Base-by-base conservation (phyloP, 2,888 invertebrate species). In the Dione juno region DNA sequence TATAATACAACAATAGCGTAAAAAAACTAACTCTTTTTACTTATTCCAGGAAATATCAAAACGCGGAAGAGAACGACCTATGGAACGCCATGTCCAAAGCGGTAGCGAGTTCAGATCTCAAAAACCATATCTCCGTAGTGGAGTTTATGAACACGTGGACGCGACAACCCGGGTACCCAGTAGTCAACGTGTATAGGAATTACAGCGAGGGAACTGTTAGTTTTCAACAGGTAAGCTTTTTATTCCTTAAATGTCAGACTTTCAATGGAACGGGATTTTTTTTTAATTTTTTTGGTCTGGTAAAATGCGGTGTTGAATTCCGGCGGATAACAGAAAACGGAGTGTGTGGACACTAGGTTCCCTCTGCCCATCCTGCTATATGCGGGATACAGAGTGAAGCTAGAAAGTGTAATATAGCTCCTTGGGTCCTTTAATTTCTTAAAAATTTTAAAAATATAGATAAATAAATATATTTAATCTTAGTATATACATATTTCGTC, bases 61-160 rank as follows among this genome's bases (percentile, higher is more conserved):
- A 95, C 74, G 95, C 96, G 0, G 94, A 93, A 73, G 95, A 96
- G 80, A 94, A 95, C 77, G 95, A 96, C 78, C 87, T 97, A 0
- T 97, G 96, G 95, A 79, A 86, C 14, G 91, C 95, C 0, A 93
- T 95, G 84, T 88, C 93, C 0, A 82, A 82, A 8, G 88, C 88
- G 0, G 85, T 86, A 0, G 73, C 78, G 1, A 84, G 83, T 2
- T 76, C 89, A 0, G 68, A 84, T 6, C 88, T 94, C 0, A 77
- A 80, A 3, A 90, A 90, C 14, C 28, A 28, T 28, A 79, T 94
- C 0, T 93, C 94, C 0, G 87, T 95, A 3, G 94, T 94, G 40
- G 86, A 89, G 10, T 93, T 96, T 72, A 96, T 96, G 94, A 94
- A 95, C 80, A 93, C 95, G 0, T 97, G 96, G 96, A 96, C 96